A percentile compares a stretch with the other conserved stretches of the same genome.
Conservation (phyloP, 2,888 invertebrate species). For the Erynnis tages region DNA sequence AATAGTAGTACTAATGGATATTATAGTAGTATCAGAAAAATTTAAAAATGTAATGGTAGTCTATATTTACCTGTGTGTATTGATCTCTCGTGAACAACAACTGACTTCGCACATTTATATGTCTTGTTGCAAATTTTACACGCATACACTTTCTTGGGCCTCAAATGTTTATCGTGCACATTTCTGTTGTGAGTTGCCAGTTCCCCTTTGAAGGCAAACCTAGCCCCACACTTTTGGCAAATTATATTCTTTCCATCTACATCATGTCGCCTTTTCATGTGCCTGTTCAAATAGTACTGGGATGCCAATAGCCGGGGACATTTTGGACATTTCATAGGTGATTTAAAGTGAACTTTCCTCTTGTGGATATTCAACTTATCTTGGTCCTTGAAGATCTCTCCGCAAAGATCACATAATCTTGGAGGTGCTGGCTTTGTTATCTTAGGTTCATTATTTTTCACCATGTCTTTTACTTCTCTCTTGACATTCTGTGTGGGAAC, state of each 20-base stretch:
- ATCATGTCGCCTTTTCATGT: conserved; percentile 61
- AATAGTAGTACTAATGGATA: no score
- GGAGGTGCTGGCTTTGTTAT: conserved; percentile 38
- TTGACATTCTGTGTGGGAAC: conserved; percentile 21
- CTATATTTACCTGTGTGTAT: conserved; percentile 77
- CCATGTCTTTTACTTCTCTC: conserved; percentile 28
- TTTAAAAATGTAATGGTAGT: no score
- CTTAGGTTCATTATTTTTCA: conserved; percentile 34
- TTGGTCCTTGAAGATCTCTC: conserved; percentile 52
- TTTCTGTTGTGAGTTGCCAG: conserved; percentile 54
- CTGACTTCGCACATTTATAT: conserved; percentile 64
- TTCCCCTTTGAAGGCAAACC: conserved; percentile 61
- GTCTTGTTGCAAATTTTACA: conserved; percentile 68
- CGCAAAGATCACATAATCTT: conserved; percentile 67
- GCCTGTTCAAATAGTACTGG: conserved; percentile 55
- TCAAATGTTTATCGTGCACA: conserved; percentile 56
- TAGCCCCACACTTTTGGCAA: conserved; percentile 59
- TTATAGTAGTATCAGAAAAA: no score
- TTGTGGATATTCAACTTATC: conserved; percentile 55
- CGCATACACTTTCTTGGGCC: conserved; percentile 47
- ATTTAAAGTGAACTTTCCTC: conserved; percentile 50
- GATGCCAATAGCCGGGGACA: conserved; percentile 56
- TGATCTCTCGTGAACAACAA: conserved; percentile 70
- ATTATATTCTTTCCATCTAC: conserved; percentile 48
- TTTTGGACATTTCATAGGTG: conserved; percentile 54